Conservation (phyloP, 2,888 invertebrate genomes). For the Caenorhabditis angaria region DNA sequence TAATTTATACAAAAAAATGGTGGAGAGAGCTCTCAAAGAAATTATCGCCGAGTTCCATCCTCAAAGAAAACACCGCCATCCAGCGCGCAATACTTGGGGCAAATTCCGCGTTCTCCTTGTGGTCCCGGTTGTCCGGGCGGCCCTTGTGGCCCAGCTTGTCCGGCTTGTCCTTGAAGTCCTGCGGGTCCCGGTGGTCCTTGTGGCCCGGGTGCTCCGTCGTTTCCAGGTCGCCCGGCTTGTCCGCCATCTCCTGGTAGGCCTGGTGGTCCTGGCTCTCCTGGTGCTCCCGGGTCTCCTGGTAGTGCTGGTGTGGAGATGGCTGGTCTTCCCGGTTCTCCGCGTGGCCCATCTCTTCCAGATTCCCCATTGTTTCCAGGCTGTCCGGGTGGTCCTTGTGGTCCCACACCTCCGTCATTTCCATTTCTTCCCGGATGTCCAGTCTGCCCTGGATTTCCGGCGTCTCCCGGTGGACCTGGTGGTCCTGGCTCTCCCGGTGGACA, state of each 20-base stretch:
- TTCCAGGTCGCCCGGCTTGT: slow-evolving; percentile 52
- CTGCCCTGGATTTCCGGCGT: slow-evolving; percentile 57
- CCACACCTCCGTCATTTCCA: slow-evolving; percentile 71
- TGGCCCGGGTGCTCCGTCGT: slow-evolving; percentile 61
- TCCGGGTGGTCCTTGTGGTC: slow-evolving; percentile 68
- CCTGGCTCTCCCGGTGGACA: slow-evolving; percentile 71
- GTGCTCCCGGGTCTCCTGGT: slow-evolving; percentile 71
- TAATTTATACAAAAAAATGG: too few species aligned
- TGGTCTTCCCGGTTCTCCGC: slow-evolving; percentile 71
- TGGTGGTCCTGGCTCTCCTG: slow-evolving; percentile 68
- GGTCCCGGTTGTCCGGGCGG: slow-evolving; percentile 63
- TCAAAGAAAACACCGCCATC: slow-evolving; percentile 70
- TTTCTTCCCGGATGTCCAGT: slow-evolving; percentile 65
- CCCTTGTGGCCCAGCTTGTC: slow-evolving; percentile 59
- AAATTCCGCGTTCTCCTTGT: slow-evolving; percentile 61
- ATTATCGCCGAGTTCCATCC: slow-evolving; percentile 64
- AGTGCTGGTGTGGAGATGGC: slow-evolving; percentile 70
- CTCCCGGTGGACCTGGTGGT: slow-evolving; percentile 63
- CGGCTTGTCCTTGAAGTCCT: slow-evolving; percentile 61
- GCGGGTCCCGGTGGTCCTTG: slow-evolving; percentile 62
- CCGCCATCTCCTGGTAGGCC: slow-evolving; percentile 69
- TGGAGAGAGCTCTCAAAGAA: too few species aligned
- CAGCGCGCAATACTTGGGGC: slow-evolving; percentile 64
- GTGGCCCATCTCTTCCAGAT: slow-evolving; percentile 66
- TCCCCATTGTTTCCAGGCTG: slow-evolving; percentile 67